These are phyloP conservation scores for Intellagama lesueurii DNA, from an alignment of 2,797 vertebrate species.

Conservation along the genomic window DNA sequence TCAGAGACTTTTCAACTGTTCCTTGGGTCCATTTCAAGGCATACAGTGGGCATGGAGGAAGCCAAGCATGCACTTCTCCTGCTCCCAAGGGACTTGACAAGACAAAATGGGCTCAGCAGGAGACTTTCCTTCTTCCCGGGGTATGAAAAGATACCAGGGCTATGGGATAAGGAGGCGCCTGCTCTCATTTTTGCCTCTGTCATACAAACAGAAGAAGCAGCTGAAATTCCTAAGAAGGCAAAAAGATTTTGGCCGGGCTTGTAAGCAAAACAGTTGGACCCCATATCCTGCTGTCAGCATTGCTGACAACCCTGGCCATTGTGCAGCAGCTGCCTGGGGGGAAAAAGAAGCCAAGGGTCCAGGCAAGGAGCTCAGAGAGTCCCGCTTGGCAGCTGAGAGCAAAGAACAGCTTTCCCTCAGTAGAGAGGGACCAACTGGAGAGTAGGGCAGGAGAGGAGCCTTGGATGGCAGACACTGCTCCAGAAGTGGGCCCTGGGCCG, in stretches of 20 bases:
- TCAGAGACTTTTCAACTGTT: background rate
- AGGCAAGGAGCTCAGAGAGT: background rate
- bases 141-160: background rate
- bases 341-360: constrained; percentile 16
- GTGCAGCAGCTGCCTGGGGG: constrained; percentile 11
- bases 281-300: background rate
- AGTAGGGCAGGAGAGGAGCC: background rate
- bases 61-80: no score
- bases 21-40: no score
- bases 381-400: background rate
- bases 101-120: no score
- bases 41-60: no score
- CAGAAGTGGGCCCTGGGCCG: background rate
- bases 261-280: constrained; percentile 56
- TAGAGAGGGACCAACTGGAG: constrained; percentile 9
- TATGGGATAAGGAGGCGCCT: background rate
- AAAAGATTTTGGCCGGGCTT: constrained; percentile 3
- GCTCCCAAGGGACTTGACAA: no score
- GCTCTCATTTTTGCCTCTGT: background rate
- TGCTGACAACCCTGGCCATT: constrained; percentile 4
- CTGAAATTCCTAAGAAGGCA: background rate
- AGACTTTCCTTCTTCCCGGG: no score
- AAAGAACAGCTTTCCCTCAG: background rate
- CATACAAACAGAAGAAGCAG: constrained; percentile 15
- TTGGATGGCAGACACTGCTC: background rate